Evolutionary conservation across 1,140 invertebrate species (phyloP).

Genomic region (Episyrphus balteatus): DNA sequence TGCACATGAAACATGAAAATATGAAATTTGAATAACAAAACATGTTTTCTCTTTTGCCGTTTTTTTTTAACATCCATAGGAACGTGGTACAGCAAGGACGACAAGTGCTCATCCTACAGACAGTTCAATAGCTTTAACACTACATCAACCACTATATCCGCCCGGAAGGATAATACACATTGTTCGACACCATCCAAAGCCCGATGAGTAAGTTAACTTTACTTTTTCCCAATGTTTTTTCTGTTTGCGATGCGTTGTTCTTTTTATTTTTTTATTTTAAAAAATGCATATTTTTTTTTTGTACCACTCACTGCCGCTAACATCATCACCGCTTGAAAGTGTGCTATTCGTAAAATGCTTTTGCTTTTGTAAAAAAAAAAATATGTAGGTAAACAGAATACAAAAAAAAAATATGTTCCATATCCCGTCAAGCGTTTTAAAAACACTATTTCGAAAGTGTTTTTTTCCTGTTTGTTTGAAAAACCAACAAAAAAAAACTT

Average conservation of each 20-base stretch:
- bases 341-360: background rate
- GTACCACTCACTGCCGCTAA: background rate
- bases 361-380: background rate
- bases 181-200: constrained; percentile 75
- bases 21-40: background rate
- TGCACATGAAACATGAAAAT: background rate
- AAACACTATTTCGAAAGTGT: no score
- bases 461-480: no score
- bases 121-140: constrained; percentile 60
- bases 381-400: background rate
- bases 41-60: background rate
- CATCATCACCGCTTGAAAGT: no score
- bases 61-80: constrained; percentile 13
- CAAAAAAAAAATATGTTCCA: no score
- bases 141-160: constrained; percentile 74
- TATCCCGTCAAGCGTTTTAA: no score
- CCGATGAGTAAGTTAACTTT: constrained; percentile 58
- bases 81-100: constrained; percentile 42
- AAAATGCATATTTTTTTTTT: background rate
- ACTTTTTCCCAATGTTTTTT: background rate
- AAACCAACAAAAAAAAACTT: no score
- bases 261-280: no score
- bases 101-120: constrained; percentile 56
- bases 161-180: constrained; percentile 84
- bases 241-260: background rate